Percentiles rank a stretch among this genome's conserved stretches.
These are phyloP conservation scores for Conus betulinus DNA, from an alignment of 1,140 invertebrate genomes.

Conservation along the genomic window DNA sequence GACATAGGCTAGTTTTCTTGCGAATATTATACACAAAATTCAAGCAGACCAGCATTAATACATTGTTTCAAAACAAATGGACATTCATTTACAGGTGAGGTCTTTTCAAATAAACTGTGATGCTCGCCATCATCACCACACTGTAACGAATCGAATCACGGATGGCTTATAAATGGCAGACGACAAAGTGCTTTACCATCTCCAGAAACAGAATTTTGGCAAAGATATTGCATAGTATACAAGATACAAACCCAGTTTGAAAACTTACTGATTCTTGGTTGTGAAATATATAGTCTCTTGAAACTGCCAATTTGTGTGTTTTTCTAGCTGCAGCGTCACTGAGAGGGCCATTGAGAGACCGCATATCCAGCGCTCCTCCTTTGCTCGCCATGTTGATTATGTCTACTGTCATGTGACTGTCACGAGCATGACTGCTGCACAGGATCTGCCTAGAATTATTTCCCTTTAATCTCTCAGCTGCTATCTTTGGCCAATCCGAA, in stretches of 20 bases:
- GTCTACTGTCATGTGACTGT: slow-evolving; percentile 55
- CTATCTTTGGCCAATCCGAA: not conserved
- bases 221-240: not conserved
- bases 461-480: not conserved
- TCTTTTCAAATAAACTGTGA: not conserved
- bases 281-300: slow-evolving; percentile 96
- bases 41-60: not conserved
- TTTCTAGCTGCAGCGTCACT: slow-evolving; percentile 53
- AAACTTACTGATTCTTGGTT: slow-evolving; percentile 96
- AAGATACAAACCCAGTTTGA: not conserved
- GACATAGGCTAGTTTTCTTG: not conserved
- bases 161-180: not conserved
- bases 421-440: slow-evolving; percentile 26
- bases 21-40: not conserved
- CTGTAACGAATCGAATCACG: not conserved
- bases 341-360: slow-evolving; percentile 58
- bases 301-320: slow-evolving; percentile 85
- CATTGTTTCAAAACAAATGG: not conserved
- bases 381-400: slow-evolving; percentile 61
- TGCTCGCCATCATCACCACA: not conserved
- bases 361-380: slow-evolving; percentile 57
- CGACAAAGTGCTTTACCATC: not conserved
- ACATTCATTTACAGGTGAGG: not conserved
- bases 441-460: not conserved
- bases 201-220: not conserved